A percentile compares a stretch with the other conserved stretches of the same genome.
phyloP scores from a whole-genome alignment of 2,888 invertebrate genomes.

The Resseliella maxima region DNA sequence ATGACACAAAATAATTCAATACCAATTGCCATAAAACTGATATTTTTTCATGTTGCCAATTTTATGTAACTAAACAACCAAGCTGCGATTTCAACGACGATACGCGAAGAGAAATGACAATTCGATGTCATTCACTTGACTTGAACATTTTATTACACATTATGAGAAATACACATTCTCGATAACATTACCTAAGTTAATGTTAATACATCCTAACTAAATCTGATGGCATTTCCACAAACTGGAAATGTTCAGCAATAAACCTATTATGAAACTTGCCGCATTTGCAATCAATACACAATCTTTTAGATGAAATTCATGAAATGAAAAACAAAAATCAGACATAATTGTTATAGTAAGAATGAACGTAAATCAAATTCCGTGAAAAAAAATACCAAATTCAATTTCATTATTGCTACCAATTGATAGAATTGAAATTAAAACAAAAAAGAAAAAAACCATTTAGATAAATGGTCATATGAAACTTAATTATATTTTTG shows the following conservation, averaged over 20 bases:
- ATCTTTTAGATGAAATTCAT: neutral
- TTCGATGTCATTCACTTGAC: neutral
- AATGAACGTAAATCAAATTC: neutral
- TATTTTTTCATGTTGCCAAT: slow-evolving; percentile 26
- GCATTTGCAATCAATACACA: neutral
- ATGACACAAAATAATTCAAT: neutral
- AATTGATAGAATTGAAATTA: too few species aligned
- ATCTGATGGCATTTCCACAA: neutral
- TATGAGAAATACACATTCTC: neutral
- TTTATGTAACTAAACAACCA: slow-evolving; percentile 21
- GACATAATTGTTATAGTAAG: neutral
- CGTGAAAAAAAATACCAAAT: neutral
- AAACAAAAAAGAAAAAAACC: too few species aligned
- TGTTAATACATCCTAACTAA: neutral
- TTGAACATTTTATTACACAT: neutral
- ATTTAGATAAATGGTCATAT: too few species aligned
- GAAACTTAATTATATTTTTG: too few species aligned
- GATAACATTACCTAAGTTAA: neutral
- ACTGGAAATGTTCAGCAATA: neutral
- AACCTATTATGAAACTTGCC: neutral
- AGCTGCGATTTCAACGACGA: neutral
- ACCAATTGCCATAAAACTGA: slow-evolving; percentile 47
- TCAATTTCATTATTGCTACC: too few species aligned
- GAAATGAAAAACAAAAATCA: too few species aligned
- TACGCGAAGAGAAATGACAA: neutral